These are phyloP conservation scores for Theocolax elegans DNA, from an alignment of 1,140 invertebrate species.

Conservation along the genomic window DNA sequence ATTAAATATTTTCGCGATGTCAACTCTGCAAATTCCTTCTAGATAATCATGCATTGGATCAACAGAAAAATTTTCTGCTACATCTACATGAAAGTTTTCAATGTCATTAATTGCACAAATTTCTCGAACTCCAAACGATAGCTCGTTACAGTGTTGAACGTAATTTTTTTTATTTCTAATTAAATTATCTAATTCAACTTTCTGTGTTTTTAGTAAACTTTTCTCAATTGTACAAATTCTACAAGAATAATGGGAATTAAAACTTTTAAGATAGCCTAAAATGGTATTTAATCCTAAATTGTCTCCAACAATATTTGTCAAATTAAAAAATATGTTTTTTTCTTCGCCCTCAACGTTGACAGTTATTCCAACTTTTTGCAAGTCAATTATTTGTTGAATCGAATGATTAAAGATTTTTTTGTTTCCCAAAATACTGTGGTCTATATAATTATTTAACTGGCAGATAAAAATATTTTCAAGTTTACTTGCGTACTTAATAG, in stretches of 20 bases:
- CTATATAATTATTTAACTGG: slow-evolving; percentile 33
- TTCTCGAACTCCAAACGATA: slow-evolving; percentile 52
- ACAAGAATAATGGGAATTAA: slow-evolving; percentile 53
- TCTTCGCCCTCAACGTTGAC: slow-evolving; percentile 13
- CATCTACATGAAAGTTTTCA: slow-evolving; percentile 55
- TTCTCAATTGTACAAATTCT: slow-evolving; percentile 45
- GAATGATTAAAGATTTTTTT: slow-evolving; percentile 27
- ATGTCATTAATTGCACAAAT: slow-evolving; percentile 54
- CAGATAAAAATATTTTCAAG: slow-evolving; percentile 41
- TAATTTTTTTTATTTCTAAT: slow-evolving; percentile 6
- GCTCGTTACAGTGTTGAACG: background rate
- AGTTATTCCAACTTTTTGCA: slow-evolving; percentile 28
- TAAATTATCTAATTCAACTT: background rate
- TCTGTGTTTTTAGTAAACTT: background rate
- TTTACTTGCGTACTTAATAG: slow-evolving; percentile 27
- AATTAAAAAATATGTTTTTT: slow-evolving; percentile 46
- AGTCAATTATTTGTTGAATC: slow-evolving; percentile 26
- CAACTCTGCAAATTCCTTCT: slow-evolving; percentile 58
- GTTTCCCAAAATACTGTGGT: slow-evolving; percentile 34
- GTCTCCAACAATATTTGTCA: slow-evolving; percentile 50
- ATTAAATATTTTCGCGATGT: slow-evolving; percentile 50
- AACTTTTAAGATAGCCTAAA: slow-evolving; percentile 49
- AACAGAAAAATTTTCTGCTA: slow-evolving; percentile 54
- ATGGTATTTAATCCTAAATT: slow-evolving; percentile 53
- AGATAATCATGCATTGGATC: slow-evolving; percentile 62